phyloP scores from a whole-genome alignment of 2,113 vertebrate genomes.

The Eleginops maclovinus region DNA sequence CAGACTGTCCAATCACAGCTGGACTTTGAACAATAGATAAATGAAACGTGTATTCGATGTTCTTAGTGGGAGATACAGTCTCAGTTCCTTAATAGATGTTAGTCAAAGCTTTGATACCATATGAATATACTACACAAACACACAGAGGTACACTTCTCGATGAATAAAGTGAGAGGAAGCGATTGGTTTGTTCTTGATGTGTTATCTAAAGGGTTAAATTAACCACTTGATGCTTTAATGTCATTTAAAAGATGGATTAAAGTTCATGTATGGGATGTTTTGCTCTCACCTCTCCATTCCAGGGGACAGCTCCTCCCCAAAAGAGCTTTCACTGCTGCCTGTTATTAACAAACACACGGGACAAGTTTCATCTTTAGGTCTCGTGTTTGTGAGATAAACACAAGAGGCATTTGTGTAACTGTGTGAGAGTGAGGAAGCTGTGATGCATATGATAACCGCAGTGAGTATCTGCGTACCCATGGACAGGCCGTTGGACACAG shows the following conservation, averaged over 20 bases:
- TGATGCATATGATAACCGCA: too few species aligned
- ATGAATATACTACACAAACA: too few species aligned
- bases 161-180: neutral
- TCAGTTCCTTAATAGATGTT: too few species aligned
- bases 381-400: neutral
- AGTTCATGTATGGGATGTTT: neutral
- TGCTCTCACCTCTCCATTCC: slow-evolving; percentile 91
- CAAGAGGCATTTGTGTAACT: too few species aligned
- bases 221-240: neutral
- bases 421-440: too few species aligned
- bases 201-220: neutral
- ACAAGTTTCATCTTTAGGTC: neutral
- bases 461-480: slow-evolving; percentile 81
- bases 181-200: neutral
- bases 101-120: too few species aligned
- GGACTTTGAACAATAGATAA: neutral
- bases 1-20: neutral
- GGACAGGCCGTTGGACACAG: slow-evolving; percentile 89
- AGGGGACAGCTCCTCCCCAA: slow-evolving; percentile 92
- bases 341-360: slow-evolving; percentile 49
- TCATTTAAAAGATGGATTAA: neutral
- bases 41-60: neutral
- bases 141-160: too few species aligned
- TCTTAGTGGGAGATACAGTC: neutral
- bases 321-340: slow-evolving; percentile 98